Base-by-base conservation (phyloP, 2,113 vertebrate species). In the Gallinago paraguaiae region DNA sequence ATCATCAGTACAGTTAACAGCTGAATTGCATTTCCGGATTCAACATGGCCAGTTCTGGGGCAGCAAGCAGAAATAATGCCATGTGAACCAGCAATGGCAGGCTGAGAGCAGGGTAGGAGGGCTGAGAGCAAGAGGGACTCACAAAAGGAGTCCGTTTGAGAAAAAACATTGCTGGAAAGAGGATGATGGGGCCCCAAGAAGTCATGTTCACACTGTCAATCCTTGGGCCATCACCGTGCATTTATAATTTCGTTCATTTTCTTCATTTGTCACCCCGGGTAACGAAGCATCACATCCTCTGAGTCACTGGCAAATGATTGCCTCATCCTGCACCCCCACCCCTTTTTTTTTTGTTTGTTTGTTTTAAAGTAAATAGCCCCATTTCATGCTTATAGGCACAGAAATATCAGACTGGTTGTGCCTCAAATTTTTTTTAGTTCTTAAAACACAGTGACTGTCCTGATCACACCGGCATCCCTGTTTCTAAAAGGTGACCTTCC, bases 211-310 rank as follows among this genome's bases (percentile, higher is more conserved):
- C 2, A 59, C 17, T 31, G 31, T 23, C 64, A 72, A n/a, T 30
- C 54, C 19, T 7, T 48, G 31, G 53, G 54, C 41, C 5, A 1
- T 10, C 45, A 53, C 61, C 37, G 25, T 19, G 54, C 5, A 5
- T 64, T 79, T 75, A 68, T 78, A 68, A 79, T 27, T 48, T 0
- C 68, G 72, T 16, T 81, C 1, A 6, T 72, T 71, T 88, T 92
- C 63, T 84, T 84, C 86, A 79, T 74, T 59, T 76, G 28, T 69
- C 80, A 89, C 60, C 28, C 68, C 1, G 17, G 86, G 83, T 92
- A 85, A 92, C 69, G 39, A 76, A 92, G 83, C 45, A 90, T 50
- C 86, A 79, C 86, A 72, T 95, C 93, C 86, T 88, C 80, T 86
- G 76, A 92, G 82, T 94, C 90, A 91, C 60, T n/a, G 43, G 59